phyloP scores from a whole-genome alignment of 2,113 vertebrate species.

The Hippocampus zosterae region DNA sequence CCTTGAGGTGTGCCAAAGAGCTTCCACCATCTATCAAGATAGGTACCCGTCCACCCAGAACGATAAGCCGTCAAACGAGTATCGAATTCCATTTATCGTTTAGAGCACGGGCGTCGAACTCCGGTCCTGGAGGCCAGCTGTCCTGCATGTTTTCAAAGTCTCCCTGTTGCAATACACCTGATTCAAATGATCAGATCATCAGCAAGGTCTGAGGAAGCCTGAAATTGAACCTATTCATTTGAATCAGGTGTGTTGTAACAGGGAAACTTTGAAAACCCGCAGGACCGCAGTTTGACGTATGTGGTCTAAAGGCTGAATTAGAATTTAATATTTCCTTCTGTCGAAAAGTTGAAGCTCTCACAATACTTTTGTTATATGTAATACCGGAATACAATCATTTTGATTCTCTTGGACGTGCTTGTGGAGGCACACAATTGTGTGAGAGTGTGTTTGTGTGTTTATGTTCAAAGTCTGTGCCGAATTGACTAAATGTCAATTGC shows the following conservation, averaged over 20 bases:
- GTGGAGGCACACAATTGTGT: not conserved
- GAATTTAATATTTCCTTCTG: no score
- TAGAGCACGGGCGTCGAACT: no score
- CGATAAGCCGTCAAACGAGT: not conserved
- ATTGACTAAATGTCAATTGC: rapidly evolving
- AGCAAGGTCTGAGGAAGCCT: no score
- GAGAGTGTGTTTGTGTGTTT: constrained; percentile 9
- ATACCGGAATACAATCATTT: not conserved
- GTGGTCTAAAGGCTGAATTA: no score
- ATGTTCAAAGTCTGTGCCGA: not conserved
- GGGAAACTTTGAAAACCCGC: no score
- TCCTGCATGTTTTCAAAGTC: no score
- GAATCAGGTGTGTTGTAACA: no score
- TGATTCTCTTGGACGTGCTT: not conserved
- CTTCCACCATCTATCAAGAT: not conserved
- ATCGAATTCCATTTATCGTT: not conserved
- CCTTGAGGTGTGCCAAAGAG: not conserved
- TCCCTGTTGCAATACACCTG: no score
- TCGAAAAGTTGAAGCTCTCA: not conserved
- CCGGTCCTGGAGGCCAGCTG: no score
- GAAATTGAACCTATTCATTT: no score
- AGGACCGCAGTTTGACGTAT: no score
- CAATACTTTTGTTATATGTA: not conserved
- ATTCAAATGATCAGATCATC: no score
- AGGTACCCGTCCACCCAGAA: not conserved